These are phyloP conservation scores for Schrankia costaestrigalis DNA, from an alignment of 2,888 invertebrate genomes.

Conservation along the genomic window DNA sequence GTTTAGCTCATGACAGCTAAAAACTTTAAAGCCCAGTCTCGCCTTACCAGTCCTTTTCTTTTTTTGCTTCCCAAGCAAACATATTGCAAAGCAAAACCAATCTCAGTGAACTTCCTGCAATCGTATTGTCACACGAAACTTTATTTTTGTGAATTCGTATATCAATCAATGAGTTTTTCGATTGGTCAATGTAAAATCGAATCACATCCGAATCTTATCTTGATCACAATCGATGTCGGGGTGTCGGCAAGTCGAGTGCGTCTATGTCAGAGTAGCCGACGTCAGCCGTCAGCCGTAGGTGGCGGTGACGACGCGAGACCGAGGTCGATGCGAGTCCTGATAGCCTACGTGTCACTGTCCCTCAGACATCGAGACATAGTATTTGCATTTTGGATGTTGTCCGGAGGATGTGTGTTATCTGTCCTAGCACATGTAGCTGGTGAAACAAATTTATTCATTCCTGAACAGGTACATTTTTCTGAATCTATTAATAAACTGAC, in stretches of 20 bases:
- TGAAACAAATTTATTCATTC: conserved; percentile 38
- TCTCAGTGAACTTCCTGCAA: conserved; percentile 20
- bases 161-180: conserved; percentile 45
- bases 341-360: conserved; percentile 48
- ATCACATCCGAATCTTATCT: conserved; percentile 59
- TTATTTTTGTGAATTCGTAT: conserved; percentile 45
- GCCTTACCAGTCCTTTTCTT: no score
- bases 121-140: conserved; percentile 28
- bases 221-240: conserved; percentile 59
- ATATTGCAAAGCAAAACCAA: no score
- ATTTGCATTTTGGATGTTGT: conserved; percentile 63
- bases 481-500: conserved; percentile 20
- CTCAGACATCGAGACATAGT: conserved; percentile 53
- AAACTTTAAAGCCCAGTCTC: no score
- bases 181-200: conserved; percentile 54
- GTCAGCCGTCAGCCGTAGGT: conserved; percentile 30
- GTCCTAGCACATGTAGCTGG: conserved; percentile 33
- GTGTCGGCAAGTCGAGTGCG: conserved; percentile 31
- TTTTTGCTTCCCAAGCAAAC: background rate
- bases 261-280: conserved; percentile 33
- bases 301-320: conserved; percentile 27
- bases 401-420: conserved; percentile 45
- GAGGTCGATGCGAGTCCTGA: conserved; percentile 43
- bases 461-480: conserved; percentile 15
- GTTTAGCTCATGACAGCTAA: no score